Evolutionary conservation across 2,888 invertebrate genomes (phyloP).

Genomic region (Lamellibrachia satsuma): DNA sequence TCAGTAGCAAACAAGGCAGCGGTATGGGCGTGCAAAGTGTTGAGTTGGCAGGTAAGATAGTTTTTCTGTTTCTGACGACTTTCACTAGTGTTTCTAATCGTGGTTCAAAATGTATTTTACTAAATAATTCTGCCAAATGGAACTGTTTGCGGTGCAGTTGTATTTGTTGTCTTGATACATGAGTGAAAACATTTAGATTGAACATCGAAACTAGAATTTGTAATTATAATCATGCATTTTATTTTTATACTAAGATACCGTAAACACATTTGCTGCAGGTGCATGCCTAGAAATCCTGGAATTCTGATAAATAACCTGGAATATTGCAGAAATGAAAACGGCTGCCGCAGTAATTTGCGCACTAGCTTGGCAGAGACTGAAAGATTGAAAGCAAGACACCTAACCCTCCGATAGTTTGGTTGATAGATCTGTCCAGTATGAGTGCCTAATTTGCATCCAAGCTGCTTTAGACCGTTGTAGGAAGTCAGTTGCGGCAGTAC

Average conservation of each 20-base stretch:
- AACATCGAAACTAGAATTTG: not conserved
- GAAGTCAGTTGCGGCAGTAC: too few relatives aligned
- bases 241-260: not conserved
- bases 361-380: not conserved
- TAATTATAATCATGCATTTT: not conserved
- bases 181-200: not conserved
- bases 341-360: conserved; percentile 1
- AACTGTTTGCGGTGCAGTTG: not conserved
- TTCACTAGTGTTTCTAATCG: not conserved
- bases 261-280: not conserved
- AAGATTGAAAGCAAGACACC: not conserved
- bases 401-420: not conserved
- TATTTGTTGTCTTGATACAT: not conserved
- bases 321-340: not conserved
- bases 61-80: not conserved
- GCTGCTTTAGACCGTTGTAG: too few relatives aligned
- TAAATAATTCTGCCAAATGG: not conserved
- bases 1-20: not conserved
- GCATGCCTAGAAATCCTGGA: not conserved
- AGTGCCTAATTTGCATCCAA: not conserved
- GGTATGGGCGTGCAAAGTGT: not conserved
- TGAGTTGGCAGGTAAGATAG: not conserved
- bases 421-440: not conserved
- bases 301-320: not conserved
- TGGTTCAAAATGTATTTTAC: not conserved